phyloP scores from a whole-genome alignment of 2,888 invertebrate genomes.

The Ellobium chinense region DNA sequence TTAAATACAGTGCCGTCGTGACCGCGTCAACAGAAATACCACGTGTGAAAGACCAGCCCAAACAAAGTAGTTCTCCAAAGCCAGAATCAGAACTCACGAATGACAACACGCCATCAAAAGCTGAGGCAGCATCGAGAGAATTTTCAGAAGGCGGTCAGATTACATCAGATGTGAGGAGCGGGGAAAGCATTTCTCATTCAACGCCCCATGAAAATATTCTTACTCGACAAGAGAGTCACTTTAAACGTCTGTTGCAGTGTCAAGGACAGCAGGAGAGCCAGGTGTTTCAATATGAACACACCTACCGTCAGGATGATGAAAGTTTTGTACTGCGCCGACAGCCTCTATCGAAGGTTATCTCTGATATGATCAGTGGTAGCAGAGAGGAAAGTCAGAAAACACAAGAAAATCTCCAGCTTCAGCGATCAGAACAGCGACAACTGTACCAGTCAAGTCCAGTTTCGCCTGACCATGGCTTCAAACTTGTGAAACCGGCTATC shows the following conservation, averaged over 20 bases:
- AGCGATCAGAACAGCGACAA: neutral
- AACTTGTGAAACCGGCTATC: neutral
- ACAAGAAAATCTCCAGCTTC: constrained; percentile 17
- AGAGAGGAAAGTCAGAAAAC: constrained; percentile 2
- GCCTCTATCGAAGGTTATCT: constrained; percentile 40
- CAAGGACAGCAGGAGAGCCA: neutral
- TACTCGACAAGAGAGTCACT: neutral
- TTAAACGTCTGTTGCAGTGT: neutral
- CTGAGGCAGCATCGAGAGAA: neutral
- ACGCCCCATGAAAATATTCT: neutral
- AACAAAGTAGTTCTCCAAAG: neutral
- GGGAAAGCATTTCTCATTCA: neutral
- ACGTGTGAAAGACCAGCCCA: neutral
- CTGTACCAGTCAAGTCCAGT: neutral
- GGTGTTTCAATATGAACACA: neutral
- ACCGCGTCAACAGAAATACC: neutral
- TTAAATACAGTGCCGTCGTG: neutral
- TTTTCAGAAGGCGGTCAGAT: neutral
- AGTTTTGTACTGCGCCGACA: neutral
- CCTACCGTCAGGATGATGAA: neutral
- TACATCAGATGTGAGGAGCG: neutral
- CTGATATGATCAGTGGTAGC: constrained; percentile 35
- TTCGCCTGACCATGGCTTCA: neutral
- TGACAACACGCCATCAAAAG: neutral
- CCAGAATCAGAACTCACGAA: neutral